These are phyloP conservation scores for Desmophyllum pertusum DNA, from an alignment of 92 coral and sea anemone species.

Conservation along the genomic window DNA sequence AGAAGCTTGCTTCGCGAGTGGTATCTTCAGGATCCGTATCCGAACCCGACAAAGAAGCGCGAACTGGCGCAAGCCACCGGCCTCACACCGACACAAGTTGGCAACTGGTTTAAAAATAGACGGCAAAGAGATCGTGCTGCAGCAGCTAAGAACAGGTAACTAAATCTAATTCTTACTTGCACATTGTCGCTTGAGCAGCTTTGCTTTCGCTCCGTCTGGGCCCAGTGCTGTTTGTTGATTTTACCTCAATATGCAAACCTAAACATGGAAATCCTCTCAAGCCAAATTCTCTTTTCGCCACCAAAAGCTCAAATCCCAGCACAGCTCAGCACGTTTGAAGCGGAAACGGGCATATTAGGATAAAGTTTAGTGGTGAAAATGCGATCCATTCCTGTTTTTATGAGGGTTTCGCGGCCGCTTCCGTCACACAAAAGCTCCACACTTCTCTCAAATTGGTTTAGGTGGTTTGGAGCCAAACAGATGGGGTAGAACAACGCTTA, in stretches of 20 bases:
- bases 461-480: slow-evolving; percentile 73
- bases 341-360: slow-evolving; percentile 83
- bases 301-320: slow-evolving; percentile 51
- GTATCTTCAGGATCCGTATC: slow-evolving; percentile 99
- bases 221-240: slow-evolving; percentile 24
- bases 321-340: slow-evolving; percentile 62
- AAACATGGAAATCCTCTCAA: slow-evolving; percentile 46
- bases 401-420: slow-evolving; percentile 57
- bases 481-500: slow-evolving; percentile 77
- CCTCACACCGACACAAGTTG: slow-evolving; percentile 99
- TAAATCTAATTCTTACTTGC: background rate
- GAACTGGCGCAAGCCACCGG: slow-evolving; percentile 99
- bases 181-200: background rate
- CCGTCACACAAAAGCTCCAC: slow-evolving; percentile 63
- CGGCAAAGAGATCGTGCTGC: slow-evolving; percentile 99
- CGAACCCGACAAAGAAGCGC: slow-evolving; percentile 98
- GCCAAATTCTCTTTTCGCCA: slow-evolving; percentile 22
- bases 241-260: slow-evolving; percentile 9
- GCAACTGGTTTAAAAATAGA: slow-evolving; percentile 99
- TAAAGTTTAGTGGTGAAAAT: slow-evolving; percentile 51
- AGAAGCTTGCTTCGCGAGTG: slow-evolving; percentile 94
- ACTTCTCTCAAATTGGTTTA: slow-evolving; percentile 74
- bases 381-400: slow-evolving; percentile 33
- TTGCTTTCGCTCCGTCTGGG: slow-evolving; percentile 15
- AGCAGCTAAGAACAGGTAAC: slow-evolving; percentile 99